Evolutionary conservation across 92 coral and sea anemone species (phyloP), one percentile per base, ranked within the genome.

Genomic region (Palythoa heliodiscus): DNA sequence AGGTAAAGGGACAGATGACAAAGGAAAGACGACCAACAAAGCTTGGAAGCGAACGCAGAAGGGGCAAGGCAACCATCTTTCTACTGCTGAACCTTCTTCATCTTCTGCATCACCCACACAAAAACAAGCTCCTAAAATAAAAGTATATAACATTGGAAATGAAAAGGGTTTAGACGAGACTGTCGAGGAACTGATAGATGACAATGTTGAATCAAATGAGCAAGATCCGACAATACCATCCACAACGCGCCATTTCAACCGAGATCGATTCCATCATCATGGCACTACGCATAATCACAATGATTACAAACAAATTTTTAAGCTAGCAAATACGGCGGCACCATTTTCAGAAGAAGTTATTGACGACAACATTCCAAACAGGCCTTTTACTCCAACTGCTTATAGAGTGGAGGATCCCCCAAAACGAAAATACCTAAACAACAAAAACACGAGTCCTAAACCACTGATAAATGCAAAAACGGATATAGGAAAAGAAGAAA

Each of bases 351-450:
- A 35, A 48, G 84, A 52, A 29, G 22, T 48, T 68, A 61, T 63
- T 75, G 87, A 67, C n/a, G 78, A 88, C 3, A 37, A 37, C 10
- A 5, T 60, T 43, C 24, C 87, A 15, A 80, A 83, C 20, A 73
- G n/a, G 14, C 29, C 78, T 38, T 19, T 58, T 25, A 83, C 72
- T 63, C 57, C 86, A 48, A 74, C 76, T 3, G 77, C 86, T 19
- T 86, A 77, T 58, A 53, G 40, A 0, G 75, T 47, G 71, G 29
- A 25, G 58, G 12, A 68, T 10, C 50, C 15, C 39, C 11, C 52
- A 35, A 52, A 25, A 11, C 48, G 66, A 0, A 43, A 50, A 83
- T 19, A 71, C 40, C 11, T 47, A 16, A 74, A 13, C 24, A 78
- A 35, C 29, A 68, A 15, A 35, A 37, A 7, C 4, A 70, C 20